Base-by-base conservation (phyloP, 2,888 invertebrate genomes). In the Lydus trimaculatus region DNA sequence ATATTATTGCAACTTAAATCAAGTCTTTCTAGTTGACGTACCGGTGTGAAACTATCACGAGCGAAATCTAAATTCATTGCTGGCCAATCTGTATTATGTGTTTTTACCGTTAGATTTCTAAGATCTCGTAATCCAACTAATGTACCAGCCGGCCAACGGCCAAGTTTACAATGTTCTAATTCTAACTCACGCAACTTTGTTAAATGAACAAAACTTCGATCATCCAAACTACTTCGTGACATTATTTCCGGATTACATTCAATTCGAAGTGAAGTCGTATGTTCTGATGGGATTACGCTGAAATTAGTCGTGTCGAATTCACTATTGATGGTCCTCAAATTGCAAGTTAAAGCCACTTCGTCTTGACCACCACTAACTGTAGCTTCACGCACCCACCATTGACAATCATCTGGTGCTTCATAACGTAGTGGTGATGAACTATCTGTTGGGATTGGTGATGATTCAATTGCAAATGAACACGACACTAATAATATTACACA, bases 1-100 rank as follows among this genome's bases (percentile, higher is more conserved):
- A 96, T 94, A 84, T 95, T 95, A 85, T 96, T 95, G 81, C 91
- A 91, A 82, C 94, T 95, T 74, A 96, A 87, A 83, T 96, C 96
- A 73, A 96, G 88, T 77, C 92, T 89, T 85, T 95, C 95, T 78
- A 96, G 87, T 83, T 94, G 93, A 72, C 91, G 89, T 68, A 93
- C 91, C 69, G 91, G 90, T 69, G 90, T 88, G 84, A 95, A 95
- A 79, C 94, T 93, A 74, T 93, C 92, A 43, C 90, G 87, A 78
- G 93, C 92, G 79, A 96, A 90, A 84, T 95, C 94, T 82, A 96
- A 88, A 80, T 92, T 94, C 87, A 94, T 90, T 63, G 93, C 92
- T 17, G 94, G 92, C 93, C 94, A 94, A 79, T 93, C 91, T 61
- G 92, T 92, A 84, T 95, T 95, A 85, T 94, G 91, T 59, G 95